Evolutionary conservation across 30 jellyfish, hydroid and myxozoan genomes (phyloP), one percentile per base, ranked within the genome.

Genomic region (Cassiopea andromeda): DNA sequence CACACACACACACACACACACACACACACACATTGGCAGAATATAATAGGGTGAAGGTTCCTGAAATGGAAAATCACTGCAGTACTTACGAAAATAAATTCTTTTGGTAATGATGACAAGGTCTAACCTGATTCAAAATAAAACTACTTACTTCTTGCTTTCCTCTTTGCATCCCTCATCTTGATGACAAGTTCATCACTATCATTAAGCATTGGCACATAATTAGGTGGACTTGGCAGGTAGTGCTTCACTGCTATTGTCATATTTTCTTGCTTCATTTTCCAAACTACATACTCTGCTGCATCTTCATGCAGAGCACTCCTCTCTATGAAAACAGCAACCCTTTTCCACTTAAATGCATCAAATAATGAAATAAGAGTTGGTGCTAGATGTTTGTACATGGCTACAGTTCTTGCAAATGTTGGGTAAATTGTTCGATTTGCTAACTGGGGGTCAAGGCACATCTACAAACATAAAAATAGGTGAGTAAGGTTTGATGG

Each of bases 371-470:
- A 97, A 44, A 78, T 59, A 44, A 95, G 81, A 64, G 99, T 78
- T 44, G 99, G 99, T 18, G 98, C 82, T 73, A 95, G 74, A 19
- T 95, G 99, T 46, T 98, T 93, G 60, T 97, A 98, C 88, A 91
- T 87, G 13, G 99, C 95, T n/a, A 88, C 94, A 18, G 99, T 91
- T 60, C 99, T 85, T 14, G 97, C 98, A 84, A 95, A 95, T 60
- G 99, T 95, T 17, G 96, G 96, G 75, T 60, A 94, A 44, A 69
- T 60, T 69, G 89, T 85, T 70, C 87, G 85, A 73, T 95, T 77
- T 10, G 98, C 88, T 1, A 93, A 87, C 60, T 84, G 88, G 57
- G 97, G 93, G 38, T 89, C 97, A 16, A 78, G 83, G 83, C 98
- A 94, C 98, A 94, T 94, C 98, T 94, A 61, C 14, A 93, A 78